These are phyloP conservation scores for Himalopsyche anomala DNA, from an alignment of 2,888 invertebrate species.

Conservation along the genomic window DNA sequence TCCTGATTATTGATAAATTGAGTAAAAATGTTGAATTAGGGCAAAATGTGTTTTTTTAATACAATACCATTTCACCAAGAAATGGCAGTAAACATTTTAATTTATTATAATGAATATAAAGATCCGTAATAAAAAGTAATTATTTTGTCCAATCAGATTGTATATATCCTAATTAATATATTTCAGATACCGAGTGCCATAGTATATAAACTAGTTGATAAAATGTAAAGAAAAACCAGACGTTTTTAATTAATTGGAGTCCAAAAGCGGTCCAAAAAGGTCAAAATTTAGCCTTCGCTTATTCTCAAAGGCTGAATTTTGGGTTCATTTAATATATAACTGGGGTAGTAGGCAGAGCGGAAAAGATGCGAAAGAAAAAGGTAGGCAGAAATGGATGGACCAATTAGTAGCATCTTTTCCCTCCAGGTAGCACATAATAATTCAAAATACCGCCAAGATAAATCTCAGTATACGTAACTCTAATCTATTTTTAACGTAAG, in stretches of 20 bases:
- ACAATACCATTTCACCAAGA: too few relatives aligned
- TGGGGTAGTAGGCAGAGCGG: neutral
- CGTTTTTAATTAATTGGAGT: conserved; percentile 3
- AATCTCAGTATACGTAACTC: neutral
- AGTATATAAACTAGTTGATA: neutral
- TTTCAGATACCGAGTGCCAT: too few relatives aligned
- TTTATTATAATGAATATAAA: too few relatives aligned
- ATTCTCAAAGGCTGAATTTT: conserved; percentile 1
- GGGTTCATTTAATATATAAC: conserved; percentile 19
- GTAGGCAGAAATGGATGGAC: conserved; percentile 31
- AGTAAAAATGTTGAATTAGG: too few relatives aligned
- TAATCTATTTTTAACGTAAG: conserved; percentile 3
- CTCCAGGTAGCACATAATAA: conserved; percentile 11
- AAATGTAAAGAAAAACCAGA: neutral
- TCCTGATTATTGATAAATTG: too few relatives aligned
- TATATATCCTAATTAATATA: too few relatives aligned
- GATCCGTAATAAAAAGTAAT: too few relatives aligned
- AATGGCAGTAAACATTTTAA: too few relatives aligned
- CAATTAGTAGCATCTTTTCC: conserved; percentile 11
- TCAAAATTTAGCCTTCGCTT: conserved; percentile 17
- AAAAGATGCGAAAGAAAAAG: conserved; percentile 13
- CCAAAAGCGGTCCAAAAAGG: neutral
- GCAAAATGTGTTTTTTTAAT: too few relatives aligned
- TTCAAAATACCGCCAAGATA: neutral
- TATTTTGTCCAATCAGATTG: too few relatives aligned